Evolutionary conservation across 1,140 invertebrate species (phyloP).

Genomic region (Lysiphlebus fabarum): DNA sequence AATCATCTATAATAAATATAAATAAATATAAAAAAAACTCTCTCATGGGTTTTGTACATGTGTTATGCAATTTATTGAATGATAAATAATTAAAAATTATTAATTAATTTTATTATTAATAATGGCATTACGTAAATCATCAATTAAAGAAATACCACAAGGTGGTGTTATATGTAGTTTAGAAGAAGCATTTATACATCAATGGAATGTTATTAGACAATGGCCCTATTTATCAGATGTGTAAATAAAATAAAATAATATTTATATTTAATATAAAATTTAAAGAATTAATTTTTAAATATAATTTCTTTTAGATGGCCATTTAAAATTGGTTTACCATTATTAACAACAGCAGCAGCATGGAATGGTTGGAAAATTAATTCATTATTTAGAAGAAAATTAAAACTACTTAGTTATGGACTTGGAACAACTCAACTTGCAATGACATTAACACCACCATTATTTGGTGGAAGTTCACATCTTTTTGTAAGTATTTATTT

Average conservation of each 20-base stretch:
- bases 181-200: constrained; percentile 10
- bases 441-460: constrained; percentile 16
- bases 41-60: too few species aligned
- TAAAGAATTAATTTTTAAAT: background rate
- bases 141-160: constrained; percentile 2
- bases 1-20: too few species aligned
- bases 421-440: constrained; percentile 23
- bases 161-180: background rate
- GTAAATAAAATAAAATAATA: constrained; percentile 7
- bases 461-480: constrained; percentile 21
- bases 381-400: constrained; percentile 32
- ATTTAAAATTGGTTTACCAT: constrained; percentile 25
- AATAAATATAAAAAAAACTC: too few species aligned
- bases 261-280: background rate
- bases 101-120: too few species aligned
- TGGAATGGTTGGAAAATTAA: constrained; percentile 31
- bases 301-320: constrained; percentile 30
- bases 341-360: constrained; percentile 8
- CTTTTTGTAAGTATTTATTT: constrained; percentile 27
- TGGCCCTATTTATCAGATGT: constrained; percentile 13
- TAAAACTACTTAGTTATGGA: constrained; percentile 36
- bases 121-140: too few species aligned
- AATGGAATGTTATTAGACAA: constrained; percentile 10
- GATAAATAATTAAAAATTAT: too few species aligned
- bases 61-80: too few species aligned